Evolutionary conservation across 1,140 invertebrate species (phyloP).

Genomic region (Euura saliciscinereae): DNA sequence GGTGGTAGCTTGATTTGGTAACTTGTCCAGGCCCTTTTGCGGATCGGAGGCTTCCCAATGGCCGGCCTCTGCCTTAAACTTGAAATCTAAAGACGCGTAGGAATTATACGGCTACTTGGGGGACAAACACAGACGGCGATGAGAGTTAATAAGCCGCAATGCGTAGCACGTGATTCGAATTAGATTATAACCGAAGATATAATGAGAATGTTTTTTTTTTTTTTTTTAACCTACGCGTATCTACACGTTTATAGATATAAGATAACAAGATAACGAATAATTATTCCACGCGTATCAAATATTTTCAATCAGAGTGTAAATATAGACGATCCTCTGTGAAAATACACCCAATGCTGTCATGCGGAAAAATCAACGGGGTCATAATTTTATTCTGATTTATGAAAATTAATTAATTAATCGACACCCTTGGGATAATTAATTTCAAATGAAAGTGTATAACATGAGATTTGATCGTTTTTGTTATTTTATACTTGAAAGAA

Average conservation of each 20-base stretch:
- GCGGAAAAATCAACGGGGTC: slow-evolving; percentile 45
- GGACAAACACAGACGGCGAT: too few species aligned
- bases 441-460: too few species aligned
- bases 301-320: not conserved
- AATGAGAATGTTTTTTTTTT: not conserved
- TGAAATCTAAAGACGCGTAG: not conserved
- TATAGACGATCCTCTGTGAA: not conserved
- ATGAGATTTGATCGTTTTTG: too few species aligned
- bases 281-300: not conserved
- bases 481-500: too few species aligned
- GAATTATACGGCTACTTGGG: too few species aligned
- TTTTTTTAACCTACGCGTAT: too few species aligned
- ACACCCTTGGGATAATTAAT: too few species aligned
- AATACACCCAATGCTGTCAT: not conserved
- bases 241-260: too few species aligned
- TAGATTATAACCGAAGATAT: too few species aligned
- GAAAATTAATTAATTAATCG: slow-evolving; percentile 22
- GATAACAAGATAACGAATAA: too few species aligned
- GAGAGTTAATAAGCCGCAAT: too few species aligned
- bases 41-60: slow-evolving; percentile 26
- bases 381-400: slow-evolving; percentile 43
- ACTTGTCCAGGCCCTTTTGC: slow-evolving; percentile 33
- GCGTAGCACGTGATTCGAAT: too few species aligned
- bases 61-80: slow-evolving; percentile 30
- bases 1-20: slow-evolving; percentile 43